Evolutionary conservation across 2,888 invertebrate species (phyloP), one percentile per base, ranked within the genome.

Genomic region (Scelioninae gen. 1): DNA sequence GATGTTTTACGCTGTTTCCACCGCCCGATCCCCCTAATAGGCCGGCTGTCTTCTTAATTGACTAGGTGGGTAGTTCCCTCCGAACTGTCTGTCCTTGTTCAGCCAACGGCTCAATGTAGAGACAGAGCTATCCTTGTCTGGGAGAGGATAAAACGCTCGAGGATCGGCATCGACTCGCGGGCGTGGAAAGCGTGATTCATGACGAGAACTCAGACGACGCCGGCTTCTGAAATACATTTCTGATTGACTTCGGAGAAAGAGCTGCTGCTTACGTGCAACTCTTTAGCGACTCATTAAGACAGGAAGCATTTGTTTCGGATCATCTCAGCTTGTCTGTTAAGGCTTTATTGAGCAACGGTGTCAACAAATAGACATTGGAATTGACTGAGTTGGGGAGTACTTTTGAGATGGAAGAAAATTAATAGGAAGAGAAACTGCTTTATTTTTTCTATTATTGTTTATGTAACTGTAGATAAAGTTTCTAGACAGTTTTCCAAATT

Each of bases 31-130:
- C 77, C 86, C 85, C 90, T 91, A 91, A 91, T 91, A 92, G 90
- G 88, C 87, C 87, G 87, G 88, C 91, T 91, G 91, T 91, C 91
- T 89, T 89, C 90, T 90, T 91, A 92, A 92, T 92, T 91, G 91
- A 91, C 91, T 91, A 88, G 89, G 88, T 89, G 89, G 90, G 85
- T 89, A 87, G 86, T 87, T 85, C 85, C 81, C 85, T 82, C 23
- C 23, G 23, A 23, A 23, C 23, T 23, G 4, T 23, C 23, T 23
- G 23, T 23, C 23, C 23, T 23, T 23, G 1, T 23, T 23, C 23
- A 23, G 4, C 23, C 23, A 23, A 23, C 4, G 23, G 23, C 23
- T 23, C 23, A 23, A 23, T 4, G 4, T 23, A 23, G 23, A 23
- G 23, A 23, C 23, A 23, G 23, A 4, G 1, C 23, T 23, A 23